A percentile compares a stretch with the other conserved stretches of the same genome.
Conservation (phyloP, 2,113 vertebrate species). For the Pycnonotus jocosus region DNA sequence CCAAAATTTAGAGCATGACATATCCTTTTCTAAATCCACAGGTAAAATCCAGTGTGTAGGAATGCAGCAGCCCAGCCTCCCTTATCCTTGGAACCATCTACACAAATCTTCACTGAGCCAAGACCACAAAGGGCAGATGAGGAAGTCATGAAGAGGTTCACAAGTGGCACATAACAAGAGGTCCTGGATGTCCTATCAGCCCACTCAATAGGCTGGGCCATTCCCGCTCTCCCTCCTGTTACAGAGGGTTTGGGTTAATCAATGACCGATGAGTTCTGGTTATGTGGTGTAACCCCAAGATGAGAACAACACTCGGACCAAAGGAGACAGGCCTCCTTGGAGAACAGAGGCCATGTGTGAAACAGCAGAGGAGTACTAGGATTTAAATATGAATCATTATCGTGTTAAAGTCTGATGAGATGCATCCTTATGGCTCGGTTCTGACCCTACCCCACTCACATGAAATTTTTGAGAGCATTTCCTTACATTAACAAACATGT, state of each 20-base stretch:
- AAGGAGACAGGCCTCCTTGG: neutral
- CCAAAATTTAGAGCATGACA: neutral
- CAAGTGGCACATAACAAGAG: neutral
- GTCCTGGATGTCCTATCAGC: neutral
- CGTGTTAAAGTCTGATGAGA: neutral
- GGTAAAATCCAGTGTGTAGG: neutral
- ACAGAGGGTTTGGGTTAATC: neutral
- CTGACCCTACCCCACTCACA: neutral
- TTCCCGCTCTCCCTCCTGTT: neutral
- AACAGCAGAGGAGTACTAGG: neutral
- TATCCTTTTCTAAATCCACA: neutral
- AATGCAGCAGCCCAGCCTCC: neutral
- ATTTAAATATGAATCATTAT: neutral
- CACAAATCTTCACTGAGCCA: neutral
- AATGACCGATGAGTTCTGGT: neutral
- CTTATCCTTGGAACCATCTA: neutral
- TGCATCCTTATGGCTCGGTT: neutral
- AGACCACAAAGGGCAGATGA: neutral
- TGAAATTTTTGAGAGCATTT: neutral
- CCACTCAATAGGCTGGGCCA: neutral
- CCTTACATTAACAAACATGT: neutral
- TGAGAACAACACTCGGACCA: neutral
- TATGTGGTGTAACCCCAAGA: neutral
- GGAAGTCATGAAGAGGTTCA: neutral
- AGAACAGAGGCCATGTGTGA: neutral